Percentiles rank a stretch among this genome's conserved stretches.
These are phyloP conservation scores for Pterocles gutturalis DNA, from an alignment of 2,113 vertebrate species.

Conservation along the genomic window DNA sequence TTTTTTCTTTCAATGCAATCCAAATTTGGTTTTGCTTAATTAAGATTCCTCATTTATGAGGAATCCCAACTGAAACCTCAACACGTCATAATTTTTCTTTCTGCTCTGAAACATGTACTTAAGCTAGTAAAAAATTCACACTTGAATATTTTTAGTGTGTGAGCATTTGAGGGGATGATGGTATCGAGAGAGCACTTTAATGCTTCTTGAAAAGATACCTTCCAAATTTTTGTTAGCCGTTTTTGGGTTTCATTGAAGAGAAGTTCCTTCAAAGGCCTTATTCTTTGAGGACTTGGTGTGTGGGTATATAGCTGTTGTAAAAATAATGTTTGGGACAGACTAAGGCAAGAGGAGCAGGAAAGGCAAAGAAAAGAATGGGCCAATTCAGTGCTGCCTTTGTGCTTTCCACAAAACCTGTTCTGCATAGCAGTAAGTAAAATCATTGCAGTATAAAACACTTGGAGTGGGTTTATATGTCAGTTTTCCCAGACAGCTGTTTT, in stretches of 20 bases:
- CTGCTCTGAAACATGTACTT: not conserved
- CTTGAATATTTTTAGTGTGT: not conserved
- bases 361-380: not conserved
- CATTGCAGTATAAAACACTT: slow-evolving; percentile 46
- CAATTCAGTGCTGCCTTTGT: not conserved
- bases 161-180: not conserved
- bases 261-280: not conserved
- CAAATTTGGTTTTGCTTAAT: slow-evolving; percentile 17
- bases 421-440: slow-evolving; percentile 30
- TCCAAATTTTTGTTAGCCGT: not conserved
- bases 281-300: not conserved
- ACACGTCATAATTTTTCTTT: not conserved
- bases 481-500: not conserved
- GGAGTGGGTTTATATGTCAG: slow-evolving; percentile 35
- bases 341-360: not conserved
- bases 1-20: not conserved
- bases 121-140: slow-evolving; percentile 19
- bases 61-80: not conserved
- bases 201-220: not conserved
- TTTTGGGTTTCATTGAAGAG: not conserved
- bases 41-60: slow-evolving; percentile 2
- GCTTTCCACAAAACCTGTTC: slow-evolving; percentile 10
- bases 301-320: not conserved
- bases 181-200: not conserved
- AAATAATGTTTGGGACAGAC: not conserved